Conservation (phyloP, 2,797 vertebrate genomes). For the Alcedo atthis region DNA sequence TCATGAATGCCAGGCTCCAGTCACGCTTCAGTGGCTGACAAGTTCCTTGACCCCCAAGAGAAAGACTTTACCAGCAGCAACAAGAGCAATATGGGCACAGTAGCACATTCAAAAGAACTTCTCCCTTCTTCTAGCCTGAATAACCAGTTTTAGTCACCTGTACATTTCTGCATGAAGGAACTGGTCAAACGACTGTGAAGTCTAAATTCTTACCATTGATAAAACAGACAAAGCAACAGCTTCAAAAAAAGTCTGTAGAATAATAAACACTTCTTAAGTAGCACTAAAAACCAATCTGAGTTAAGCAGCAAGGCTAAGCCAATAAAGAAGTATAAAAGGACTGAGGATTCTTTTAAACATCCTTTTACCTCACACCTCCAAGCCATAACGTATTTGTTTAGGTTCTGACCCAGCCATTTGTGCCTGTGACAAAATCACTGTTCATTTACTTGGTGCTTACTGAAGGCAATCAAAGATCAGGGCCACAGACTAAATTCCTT, state of each 20-base stretch:
- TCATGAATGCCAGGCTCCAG: neutral
- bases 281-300: neutral
- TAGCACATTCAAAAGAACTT: neutral
- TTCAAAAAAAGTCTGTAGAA: neutral
- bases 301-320: neutral
- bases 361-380: neutral
- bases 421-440: neutral
- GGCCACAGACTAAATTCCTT: neutral
- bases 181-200: neutral
- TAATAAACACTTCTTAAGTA: neutral
- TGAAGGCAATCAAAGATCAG: slow-evolving; percentile 24
- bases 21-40: neutral
- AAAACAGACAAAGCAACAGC: slow-evolving; percentile 8
- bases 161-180: neutral
- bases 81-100: slow-evolving; percentile 2
- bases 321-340: neutral
- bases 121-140: slow-evolving; percentile 15
- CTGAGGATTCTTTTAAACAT: neutral
- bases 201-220: slow-evolving; percentile 2
- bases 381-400: neutral
- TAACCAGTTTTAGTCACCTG: slow-evolving; percentile 20
- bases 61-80: slow-evolving; percentile 25
- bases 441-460: neutral
- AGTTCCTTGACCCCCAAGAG: neutral
- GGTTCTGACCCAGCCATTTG: slow-evolving; percentile 15